These are phyloP conservation scores for Lasioglossum leucozonium DNA, from an alignment of 2,888 invertebrate genomes.

Conservation along the genomic window DNA sequence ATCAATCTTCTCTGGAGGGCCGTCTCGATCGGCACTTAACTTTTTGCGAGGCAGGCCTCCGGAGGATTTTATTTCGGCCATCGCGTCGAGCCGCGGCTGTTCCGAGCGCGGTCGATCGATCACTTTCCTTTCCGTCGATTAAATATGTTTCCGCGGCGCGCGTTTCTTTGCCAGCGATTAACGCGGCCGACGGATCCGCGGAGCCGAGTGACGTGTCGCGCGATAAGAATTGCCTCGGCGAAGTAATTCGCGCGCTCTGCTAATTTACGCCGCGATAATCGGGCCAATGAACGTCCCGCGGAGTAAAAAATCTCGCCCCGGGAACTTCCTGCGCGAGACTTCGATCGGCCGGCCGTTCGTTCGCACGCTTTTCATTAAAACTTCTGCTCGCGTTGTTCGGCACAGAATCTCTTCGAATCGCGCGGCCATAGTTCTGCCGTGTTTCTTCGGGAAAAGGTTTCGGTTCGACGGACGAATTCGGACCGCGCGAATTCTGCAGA, in stretches of 20 bases:
- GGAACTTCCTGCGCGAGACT: conserved; percentile 14
- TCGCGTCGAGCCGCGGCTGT: not conserved
- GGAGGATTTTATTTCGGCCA: not conserved
- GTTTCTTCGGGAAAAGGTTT: no score
- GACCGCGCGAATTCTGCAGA: not conserved
- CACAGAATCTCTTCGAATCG: not conserved
- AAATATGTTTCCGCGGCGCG: not conserved
- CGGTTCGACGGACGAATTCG: not conserved
- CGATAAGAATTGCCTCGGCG: conserved; percentile 40
- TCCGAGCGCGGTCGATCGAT: conserved; percentile 30
- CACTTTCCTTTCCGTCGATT: conserved; percentile 12
- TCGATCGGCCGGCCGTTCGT: not conserved
- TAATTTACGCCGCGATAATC: conserved; percentile 51
- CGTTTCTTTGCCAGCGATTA: conserved; percentile 32
- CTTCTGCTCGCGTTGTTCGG: not conserved
- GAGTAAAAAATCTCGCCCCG: conserved; percentile 27
- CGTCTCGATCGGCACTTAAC: conserved; percentile 36
- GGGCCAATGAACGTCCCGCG: conserved; percentile 28
- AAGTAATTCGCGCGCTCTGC: not conserved
- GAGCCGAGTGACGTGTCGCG: conserved; percentile 28
- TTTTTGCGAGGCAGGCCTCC: conserved; percentile 22
- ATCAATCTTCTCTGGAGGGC: conserved; percentile 38
- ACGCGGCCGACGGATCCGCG: not conserved
- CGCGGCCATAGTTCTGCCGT: not conserved
- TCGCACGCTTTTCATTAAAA: not conserved